These are phyloP conservation scores for Lypha dubia DNA, from an alignment of 2,888 invertebrate genomes.

Conservation along the genomic window DNA sequence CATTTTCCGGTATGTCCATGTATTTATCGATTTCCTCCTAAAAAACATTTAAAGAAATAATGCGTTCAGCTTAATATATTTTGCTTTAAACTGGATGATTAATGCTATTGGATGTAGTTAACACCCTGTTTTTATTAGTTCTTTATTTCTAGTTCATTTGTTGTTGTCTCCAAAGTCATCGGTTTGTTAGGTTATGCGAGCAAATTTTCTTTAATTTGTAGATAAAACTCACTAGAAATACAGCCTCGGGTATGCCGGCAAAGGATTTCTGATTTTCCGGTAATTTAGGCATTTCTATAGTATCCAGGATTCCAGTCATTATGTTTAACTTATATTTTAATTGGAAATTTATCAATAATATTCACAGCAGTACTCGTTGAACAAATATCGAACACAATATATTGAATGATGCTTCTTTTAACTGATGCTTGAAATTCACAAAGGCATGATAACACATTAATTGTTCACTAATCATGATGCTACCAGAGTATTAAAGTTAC, in stretches of 20 bases:
- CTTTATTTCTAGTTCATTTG: not conserved
- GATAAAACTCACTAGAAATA: conserved; percentile 90
- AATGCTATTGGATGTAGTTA: conserved; percentile 57
- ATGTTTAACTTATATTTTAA: conserved; percentile 71
- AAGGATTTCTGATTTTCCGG: conserved; percentile 85
- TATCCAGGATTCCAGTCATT: conserved; percentile 81
- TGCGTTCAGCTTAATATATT: too few relatives aligned
- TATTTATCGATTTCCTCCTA: conserved; percentile 98
- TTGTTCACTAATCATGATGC: too few relatives aligned
- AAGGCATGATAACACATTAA: conserved; percentile 1
- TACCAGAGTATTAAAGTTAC: too few relatives aligned
- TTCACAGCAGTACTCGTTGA: conserved; percentile 71
- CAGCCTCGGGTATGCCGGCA: conserved; percentile 94
- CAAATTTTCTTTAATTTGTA: conserved; percentile 19
- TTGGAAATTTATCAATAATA: conserved; percentile 71
- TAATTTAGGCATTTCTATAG: conserved; percentile 82
- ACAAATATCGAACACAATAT: conserved; percentile 25
- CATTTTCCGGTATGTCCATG: conserved; percentile 93
- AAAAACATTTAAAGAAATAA: conserved; percentile 33
- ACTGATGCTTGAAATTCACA: not conserved
- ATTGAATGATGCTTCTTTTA: conserved; percentile 25
- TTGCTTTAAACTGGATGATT: conserved; percentile 59
- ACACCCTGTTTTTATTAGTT: conserved; percentile 58
- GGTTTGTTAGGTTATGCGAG: conserved; percentile 71
- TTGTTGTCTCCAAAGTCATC: conserved; percentile 28